Evolutionary conservation across 2,888 invertebrate genomes (phyloP).

Genomic region (Cosmopolites sordidus): DNA sequence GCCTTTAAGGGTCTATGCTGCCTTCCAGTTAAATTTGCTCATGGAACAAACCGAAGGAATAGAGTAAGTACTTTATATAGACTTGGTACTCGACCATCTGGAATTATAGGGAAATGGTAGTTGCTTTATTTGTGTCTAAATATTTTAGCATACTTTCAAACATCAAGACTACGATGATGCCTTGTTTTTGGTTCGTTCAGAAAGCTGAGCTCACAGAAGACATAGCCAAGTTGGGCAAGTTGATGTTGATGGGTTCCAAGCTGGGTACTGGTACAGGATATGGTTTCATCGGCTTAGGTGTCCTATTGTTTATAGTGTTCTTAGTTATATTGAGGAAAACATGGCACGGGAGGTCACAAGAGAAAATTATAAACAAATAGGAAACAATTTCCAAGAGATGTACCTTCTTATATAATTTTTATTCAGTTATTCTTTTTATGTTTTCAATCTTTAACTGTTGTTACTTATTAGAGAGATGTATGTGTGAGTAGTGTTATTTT

Average conservation of each 20-base stretch:
- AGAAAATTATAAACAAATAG: no score
- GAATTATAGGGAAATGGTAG: no score
- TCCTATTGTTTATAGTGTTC: conserved; percentile 43
- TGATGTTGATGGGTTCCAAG: conserved; percentile 53
- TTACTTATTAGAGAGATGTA: no score
- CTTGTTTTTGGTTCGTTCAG: conserved; percentile 76
- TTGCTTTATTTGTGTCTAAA: no score
- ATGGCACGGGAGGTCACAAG: background rate
- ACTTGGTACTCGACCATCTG: no score
- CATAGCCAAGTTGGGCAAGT: conserved; percentile 54
- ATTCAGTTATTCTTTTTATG: no score
- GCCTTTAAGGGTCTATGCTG: conserved; percentile 68
- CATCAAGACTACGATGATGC: conserved; percentile 58
- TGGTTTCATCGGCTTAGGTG: conserved; percentile 51
- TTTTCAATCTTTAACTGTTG: no score
- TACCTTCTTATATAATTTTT: no score
- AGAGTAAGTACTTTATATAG: conserved; percentile 49
- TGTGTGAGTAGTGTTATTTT: no score
- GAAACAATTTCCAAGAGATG: no score
- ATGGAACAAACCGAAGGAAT: conserved; percentile 52
- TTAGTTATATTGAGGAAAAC: conserved; percentile 37
- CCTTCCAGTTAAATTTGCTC: conserved; percentile 72
- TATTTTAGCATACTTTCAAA: conserved; percentile 55
- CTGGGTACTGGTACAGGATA: conserved; percentile 55
- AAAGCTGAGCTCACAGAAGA: conserved; percentile 56